Percentiles rank a stretch among this genome's conserved stretches.
Evolutionary conservation across 1,140 invertebrate species (phyloP).

Genomic region (Drosophila ambigua): DNA sequence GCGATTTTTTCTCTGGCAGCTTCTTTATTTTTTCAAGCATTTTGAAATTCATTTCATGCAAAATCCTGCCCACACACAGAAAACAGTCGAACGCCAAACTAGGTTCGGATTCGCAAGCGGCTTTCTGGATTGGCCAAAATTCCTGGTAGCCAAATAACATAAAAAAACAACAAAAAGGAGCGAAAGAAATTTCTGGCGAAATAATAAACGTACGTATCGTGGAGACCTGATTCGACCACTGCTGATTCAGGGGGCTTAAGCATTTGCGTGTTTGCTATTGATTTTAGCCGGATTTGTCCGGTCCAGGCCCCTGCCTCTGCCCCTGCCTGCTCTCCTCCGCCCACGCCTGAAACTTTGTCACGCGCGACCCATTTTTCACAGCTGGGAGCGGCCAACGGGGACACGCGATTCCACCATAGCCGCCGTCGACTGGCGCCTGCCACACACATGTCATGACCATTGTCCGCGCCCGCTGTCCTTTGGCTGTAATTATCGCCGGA

Average conservation of each 20-base stretch:
- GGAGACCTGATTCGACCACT: too few species aligned
- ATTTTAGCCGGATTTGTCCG: conserved; percentile 74
- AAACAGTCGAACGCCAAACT: conserved; percentile 20
- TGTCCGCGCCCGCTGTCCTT: conserved; percentile 25
- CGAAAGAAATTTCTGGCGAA: too few species aligned
- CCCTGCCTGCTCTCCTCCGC: neutral
- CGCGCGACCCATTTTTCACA: conserved; percentile 71
- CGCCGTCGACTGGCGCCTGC: conserved; percentile 27
- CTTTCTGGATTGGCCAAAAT: conserved; percentile 12
- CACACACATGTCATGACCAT: conserved; percentile 44
- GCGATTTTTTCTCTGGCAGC: conserved; percentile 15
- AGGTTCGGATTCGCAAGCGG: conserved; percentile 11
- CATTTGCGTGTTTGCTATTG: conserved; percentile 69
- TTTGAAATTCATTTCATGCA: conserved; percentile 40
- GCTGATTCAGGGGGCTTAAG: conserved; percentile 59
- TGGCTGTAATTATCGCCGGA: conserved; percentile 34
- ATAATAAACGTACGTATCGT: too few species aligned
- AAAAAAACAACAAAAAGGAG: too few species aligned
- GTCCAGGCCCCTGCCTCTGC: conserved; percentile 24
- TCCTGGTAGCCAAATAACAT: too few species aligned
- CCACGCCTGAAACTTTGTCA: conserved; percentile 26
- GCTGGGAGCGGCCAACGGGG: conserved; percentile 54
- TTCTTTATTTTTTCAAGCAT: conserved; percentile 40
- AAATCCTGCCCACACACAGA: conserved; percentile 26
- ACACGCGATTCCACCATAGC: conserved; percentile 55